Evolutionary conservation across 2,888 invertebrate genomes (phyloP), one percentile per base, ranked within the genome.

Genomic region (Phragmatobia fuliginosa): DNA sequence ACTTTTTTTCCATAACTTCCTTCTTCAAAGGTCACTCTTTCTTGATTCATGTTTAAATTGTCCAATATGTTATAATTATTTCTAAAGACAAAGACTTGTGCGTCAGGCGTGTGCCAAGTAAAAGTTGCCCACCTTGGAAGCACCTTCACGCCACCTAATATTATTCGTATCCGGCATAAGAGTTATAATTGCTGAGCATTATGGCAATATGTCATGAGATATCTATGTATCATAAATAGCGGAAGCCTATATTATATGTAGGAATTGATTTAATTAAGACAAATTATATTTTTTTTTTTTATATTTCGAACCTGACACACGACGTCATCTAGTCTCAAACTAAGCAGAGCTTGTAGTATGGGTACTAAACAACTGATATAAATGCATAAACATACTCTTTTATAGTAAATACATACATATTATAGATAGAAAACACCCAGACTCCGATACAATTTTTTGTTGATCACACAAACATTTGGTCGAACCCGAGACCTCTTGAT

Each of bases 81-180:
- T 28, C 14, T 6, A 2, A 28, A 63, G 45, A 63, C 45, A 63
- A 63, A 63, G 45, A 8, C 61, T 18, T 28, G 18, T 18, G 25
- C 61, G 10, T 41, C 38, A 41, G 71, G 38, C 21, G 6, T 10
- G n/a, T 1, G 6, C 33, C 1, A 5, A 45, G 67, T 62, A 67
- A 67, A 67, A 62, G 67, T 67, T 18, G 62, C 10, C 62, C 10
- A 58, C 67, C 67, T 67, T 67, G 67, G 31, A 25, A 25, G 18
- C 3, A 38, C 67, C 67, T 67, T 61, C 60, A 25, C 25, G 33
- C n/a, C 59, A 25, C 33, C 36, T 58, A 41, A 66, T 49, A 14
- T 36, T 62, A 33, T 32, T 67, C 62, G 56, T 62, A 38, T 62
- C 67, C 62, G 67, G 31, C 31, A 62, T 56, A 11, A 32, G 8